Evolutionary conservation across 2,797 vertebrate species (phyloP).

Genomic region (Sylvia borin): DNA sequence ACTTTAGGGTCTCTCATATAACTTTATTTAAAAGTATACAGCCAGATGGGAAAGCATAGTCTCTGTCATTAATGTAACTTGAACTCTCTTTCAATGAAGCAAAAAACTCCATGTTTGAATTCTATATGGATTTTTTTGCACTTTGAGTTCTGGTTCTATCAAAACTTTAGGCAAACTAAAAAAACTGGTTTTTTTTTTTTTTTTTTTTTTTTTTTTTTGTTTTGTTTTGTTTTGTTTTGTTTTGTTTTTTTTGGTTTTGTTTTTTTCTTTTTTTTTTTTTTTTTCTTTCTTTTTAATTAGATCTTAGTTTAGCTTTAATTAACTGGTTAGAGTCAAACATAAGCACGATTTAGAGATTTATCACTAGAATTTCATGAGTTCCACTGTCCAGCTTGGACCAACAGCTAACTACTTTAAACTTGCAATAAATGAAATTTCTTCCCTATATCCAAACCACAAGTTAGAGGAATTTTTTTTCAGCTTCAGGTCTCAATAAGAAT

Average conservation of each 20-base stretch:
- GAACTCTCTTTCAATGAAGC: neutral
- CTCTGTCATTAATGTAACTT: neutral
- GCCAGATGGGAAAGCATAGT: neutral
- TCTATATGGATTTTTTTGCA: neutral
- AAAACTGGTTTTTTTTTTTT: neutral
- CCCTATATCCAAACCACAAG: neutral
- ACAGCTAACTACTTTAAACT: neutral
- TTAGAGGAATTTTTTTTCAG: neutral
- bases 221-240: no score
- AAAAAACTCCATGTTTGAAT: neutral
- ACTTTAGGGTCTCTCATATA: neutral
- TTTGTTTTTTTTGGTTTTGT: no score
- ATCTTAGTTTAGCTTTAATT: neutral
- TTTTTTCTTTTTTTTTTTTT: no score
- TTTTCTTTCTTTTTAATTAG: neutral
- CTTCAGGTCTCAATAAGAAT: neutral
- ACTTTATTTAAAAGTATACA: neutral
- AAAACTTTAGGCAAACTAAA: neutral
- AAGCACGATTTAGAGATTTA: neutral
- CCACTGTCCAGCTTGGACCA: neutral
- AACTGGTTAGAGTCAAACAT: neutral
- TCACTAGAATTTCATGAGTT: neutral
- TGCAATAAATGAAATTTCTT: neutral
- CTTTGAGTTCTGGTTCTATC: neutral
- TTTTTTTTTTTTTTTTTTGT: no score